Evolutionary conservation across 64 coral and sea anemone species (phyloP), one percentile per base, ranked within the genome.

Genomic region (Montipora cactus): DNA sequence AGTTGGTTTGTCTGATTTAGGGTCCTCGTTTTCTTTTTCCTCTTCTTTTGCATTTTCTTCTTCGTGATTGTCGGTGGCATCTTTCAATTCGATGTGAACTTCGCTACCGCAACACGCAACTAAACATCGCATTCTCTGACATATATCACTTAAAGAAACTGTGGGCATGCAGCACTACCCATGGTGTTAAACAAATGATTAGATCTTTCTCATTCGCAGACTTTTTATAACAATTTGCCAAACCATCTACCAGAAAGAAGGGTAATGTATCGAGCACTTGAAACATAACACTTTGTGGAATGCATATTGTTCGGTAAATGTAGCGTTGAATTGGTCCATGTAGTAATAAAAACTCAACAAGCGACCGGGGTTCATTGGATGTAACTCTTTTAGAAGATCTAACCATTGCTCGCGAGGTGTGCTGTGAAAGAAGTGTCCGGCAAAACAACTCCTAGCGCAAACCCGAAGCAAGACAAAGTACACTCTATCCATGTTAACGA

Each of bases 11-110:
- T 70, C 67, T 70, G 67, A 70, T 16, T 18, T 5, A 16, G n/a
- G 5, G 13, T 15, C 67, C n/a, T 70, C 1, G 28, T 37, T 37
- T 37, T 37, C 1, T 37, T 28, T 19, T 69, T 70, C 0, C 4
- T 70, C 28, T 37, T 37, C 52, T 7, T 55, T 55, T 55, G 67
- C 13, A 20, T 13, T 70, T 70, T 20, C 67, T 15, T 70, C 19
- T 19, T 70, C n/a, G 14, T 70, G 13, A 22, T 85, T 52, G 9
- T 67, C 47, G 1, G 81, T 11, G 19, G 10, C 81, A 85, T 85
- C 81, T 59, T 58, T 68, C 5, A 53, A 85, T 44, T 85, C 18
- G 5, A 85, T 85, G n/a, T 85, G 58, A 3, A 85, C 59, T 85
- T 49, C 5, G 49, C 59, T 28, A 67, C 28, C 81, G 12, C 81